Evolutionary conservation across 2,113 vertebrate species (phyloP), one percentile per base, ranked within the genome.

Genomic region (Vireo altiloquus): DNA sequence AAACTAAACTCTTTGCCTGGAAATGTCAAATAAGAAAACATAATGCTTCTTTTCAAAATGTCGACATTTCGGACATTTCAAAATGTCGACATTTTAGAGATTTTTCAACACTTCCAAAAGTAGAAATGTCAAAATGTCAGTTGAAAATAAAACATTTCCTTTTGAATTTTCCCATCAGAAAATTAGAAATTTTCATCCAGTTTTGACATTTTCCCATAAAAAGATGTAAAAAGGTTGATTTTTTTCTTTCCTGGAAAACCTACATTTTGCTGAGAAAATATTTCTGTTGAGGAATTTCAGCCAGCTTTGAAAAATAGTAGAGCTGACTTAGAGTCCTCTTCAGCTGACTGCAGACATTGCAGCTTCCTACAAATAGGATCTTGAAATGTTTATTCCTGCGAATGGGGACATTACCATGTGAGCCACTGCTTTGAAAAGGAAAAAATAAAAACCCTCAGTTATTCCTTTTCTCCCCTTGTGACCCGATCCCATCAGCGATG

Each of bases 21-120:
- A 97, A 97, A 97, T 96, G 95, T 96, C 94, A 97, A 95, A 96
- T 96, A 96, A 96, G 94, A 93, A 96, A 96, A 96, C 96, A 96
- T 93, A 95, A 96, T 96, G 95, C 82, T 96, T 96, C 95, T 93
- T 96, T 94, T 94, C 95, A 94, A 96, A 95, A 96, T 72, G 88
- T 81, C 95, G 86, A 96, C 93, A 95, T 96, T 96, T 96, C 92
- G 96, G 95, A 96, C 94, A 95, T 92, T 92, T 94, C 94, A 96
- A 96, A 96, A 96, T 93, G 92, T 90, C 86, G 93, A 89, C 90
- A 42, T 97, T 96, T 90, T 95, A 92, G 96, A 96, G 93, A 94
- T 93, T 92, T 95, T 95, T 94, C 93, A 95, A 93, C 90, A 93
- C 95, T 96, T 97, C 90, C 88, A 70, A 95, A 96, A 94, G 93